phyloP scores from a whole-genome alignment of 2,113 vertebrate genomes.

The Leptobrachium leishanense region DNA sequence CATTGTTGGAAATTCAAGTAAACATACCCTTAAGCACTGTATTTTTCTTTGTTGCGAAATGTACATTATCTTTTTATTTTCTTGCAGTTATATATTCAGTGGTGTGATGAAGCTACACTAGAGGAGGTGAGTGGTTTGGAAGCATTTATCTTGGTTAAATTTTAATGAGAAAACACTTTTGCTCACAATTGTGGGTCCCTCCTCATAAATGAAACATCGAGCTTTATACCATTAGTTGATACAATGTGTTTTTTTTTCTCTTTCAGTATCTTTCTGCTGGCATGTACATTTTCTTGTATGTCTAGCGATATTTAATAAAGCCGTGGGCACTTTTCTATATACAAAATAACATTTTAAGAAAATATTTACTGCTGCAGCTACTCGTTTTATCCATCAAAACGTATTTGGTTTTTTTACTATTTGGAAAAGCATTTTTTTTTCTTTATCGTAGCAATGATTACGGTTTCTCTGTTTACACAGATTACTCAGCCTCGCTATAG shows the following conservation, averaged over 20 bases:
- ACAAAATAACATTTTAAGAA: conserved; percentile 58
- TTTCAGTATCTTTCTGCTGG: conserved; percentile 68
- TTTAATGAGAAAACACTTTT: conserved; percentile 90
- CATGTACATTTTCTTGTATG: conserved; percentile 68
- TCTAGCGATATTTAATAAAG: conserved; percentile 67
- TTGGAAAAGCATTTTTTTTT: not conserved
- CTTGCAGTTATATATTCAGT: conserved; percentile 89
- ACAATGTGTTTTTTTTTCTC: conserved; percentile 62
- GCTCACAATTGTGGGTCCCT: conserved; percentile 79
- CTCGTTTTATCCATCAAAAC: conserved; percentile 42
- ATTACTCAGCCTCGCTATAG: conserved; percentile 77
- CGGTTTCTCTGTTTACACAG: conserved; percentile 54
- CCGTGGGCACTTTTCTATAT: conserved; percentile 60
- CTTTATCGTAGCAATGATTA: not conserved
- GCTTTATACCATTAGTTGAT: conserved; percentile 77
- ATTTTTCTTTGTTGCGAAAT: conserved; percentile 56
- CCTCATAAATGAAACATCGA: conserved; percentile 92
- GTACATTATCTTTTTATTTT: conserved; percentile 65
- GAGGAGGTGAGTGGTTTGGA: conserved; percentile 84
- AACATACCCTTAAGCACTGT: not conserved
- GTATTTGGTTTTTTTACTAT: conserved; percentile 21
- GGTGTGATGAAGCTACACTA: conserved; percentile 93
- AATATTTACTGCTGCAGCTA: conserved; percentile 54
- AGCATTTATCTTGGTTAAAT: conserved; percentile 93
- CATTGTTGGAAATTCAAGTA: not conserved